These are phyloP conservation scores for Cerastis rubricosa DNA, from an alignment of 2,888 invertebrate species.

Conservation along the genomic window DNA sequence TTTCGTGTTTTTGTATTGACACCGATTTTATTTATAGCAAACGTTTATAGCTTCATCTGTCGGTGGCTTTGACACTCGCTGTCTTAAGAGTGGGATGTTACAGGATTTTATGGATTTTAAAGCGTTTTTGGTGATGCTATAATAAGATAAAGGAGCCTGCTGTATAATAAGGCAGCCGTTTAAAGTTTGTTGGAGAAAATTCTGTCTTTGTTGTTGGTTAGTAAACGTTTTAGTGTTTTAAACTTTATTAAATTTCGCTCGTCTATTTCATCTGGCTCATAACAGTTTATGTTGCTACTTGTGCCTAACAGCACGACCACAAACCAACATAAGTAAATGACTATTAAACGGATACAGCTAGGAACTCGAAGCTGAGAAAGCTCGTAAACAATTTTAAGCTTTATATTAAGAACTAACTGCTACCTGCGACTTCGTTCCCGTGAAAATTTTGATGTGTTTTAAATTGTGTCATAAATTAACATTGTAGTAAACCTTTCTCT, in stretches of 20 bases:
- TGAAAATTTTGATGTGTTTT: too few relatives aligned
- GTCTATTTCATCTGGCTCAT: neutral
- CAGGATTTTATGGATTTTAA: constrained; percentile 40
- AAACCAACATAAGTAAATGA: neutral
- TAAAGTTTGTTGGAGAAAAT: too few relatives aligned
- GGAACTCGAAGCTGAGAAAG: neutral
- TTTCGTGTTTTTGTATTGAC: constrained; percentile 36
- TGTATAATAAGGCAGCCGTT: constrained; percentile 8
- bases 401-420: too few relatives aligned
- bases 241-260: neutral
- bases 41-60: constrained; percentile 45
- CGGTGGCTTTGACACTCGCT: constrained; percentile 23
- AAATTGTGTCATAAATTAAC: too few relatives aligned
- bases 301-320: neutral
- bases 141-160: neutral
- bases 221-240: neutral
- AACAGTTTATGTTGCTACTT: neutral
- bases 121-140: constrained; percentile 4
- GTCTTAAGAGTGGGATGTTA: constrained; percentile 21
- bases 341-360: neutral
- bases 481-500: too few relatives aligned
- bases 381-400: neutral
- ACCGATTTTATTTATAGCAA: constrained; percentile 40
- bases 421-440: too few relatives aligned
- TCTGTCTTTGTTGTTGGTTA: neutral